Evolutionary conservation across 1,140 invertebrate species (phyloP).

Genomic region (Ceratitis capitata): DNA sequence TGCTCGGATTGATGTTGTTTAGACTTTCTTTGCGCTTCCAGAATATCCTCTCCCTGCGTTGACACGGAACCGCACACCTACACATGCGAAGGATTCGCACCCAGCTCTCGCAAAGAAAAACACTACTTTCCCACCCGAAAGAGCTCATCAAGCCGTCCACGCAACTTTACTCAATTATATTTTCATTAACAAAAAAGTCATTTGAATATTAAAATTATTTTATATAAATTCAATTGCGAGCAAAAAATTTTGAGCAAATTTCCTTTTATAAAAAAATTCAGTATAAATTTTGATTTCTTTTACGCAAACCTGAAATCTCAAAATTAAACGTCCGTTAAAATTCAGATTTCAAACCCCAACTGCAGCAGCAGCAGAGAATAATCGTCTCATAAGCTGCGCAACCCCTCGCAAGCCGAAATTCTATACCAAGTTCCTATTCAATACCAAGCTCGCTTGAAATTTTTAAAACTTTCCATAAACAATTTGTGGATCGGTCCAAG

Average conservation of each 20-base stretch:
- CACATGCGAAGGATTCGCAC: neutral
- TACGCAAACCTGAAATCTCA: neutral
- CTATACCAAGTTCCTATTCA: neutral
- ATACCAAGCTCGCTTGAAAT: neutral
- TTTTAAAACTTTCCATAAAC: neutral
- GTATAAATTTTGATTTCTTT: neutral
- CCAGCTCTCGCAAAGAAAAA: neutral
- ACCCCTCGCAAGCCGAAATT: neutral
- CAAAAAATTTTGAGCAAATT: slow-evolving; percentile 14
- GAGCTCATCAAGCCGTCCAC: neutral
- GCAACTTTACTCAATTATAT: neutral
- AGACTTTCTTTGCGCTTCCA: no score
- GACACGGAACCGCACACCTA: no score
- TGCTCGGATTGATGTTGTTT: no score
- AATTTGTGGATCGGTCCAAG: neutral
- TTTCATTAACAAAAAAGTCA: neutral
- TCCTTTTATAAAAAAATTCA: neutral
- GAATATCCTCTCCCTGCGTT: no score
- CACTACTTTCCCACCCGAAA: neutral
- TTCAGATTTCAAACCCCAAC: neutral
- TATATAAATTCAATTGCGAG: slow-evolving; percentile 1
- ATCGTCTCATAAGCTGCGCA: no score
- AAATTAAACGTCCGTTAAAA: slow-evolving; percentile 30
- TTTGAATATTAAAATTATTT: neutral
- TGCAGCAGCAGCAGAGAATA: neutral